A percentile compares a stretch with the other conserved stretches of the same genome.
Evolutionary conservation across 2,888 invertebrate genomes (phyloP).

Genomic region (Smittia sp.): DNA sequence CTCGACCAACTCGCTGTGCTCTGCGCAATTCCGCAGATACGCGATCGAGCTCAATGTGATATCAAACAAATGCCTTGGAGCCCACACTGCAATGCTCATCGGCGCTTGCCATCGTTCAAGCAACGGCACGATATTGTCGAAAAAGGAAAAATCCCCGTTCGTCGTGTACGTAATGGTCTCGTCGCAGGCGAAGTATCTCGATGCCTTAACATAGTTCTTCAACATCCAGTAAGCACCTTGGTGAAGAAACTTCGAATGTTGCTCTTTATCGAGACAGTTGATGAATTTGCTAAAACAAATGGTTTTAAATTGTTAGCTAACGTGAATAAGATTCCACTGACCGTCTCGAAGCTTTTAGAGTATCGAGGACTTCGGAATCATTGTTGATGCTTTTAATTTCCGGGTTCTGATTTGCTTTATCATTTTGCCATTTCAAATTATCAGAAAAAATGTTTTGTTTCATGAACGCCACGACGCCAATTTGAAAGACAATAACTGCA

Average conservation of each 20-base stretch:
- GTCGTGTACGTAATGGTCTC: constrained; percentile 67
- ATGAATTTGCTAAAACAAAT: background rate
- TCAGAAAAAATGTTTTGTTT: too few relatives aligned
- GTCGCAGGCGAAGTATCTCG: constrained; percentile 55
- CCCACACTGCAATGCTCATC: constrained; percentile 59
- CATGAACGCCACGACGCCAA: too few relatives aligned
- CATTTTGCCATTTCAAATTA: too few relatives aligned
- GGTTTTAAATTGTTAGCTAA: too few relatives aligned
- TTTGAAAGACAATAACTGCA: too few relatives aligned
- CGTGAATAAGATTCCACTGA: too few relatives aligned
- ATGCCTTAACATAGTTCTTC: constrained; percentile 59
- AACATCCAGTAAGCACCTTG: constrained; percentile 62
- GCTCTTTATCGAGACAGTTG: constrained; percentile 16
- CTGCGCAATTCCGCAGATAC: constrained; percentile 56
- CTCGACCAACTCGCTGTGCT: constrained; percentile 53
- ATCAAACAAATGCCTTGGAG: constrained; percentile 59
- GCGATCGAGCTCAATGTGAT: constrained; percentile 56
- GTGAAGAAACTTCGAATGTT: constrained; percentile 53
- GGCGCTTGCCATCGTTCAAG: constrained; percentile 60
- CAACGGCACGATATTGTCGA: constrained; percentile 62
- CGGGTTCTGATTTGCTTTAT: too few relatives aligned
- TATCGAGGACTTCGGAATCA: too few relatives aligned
- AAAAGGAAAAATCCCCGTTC: constrained; percentile 65
- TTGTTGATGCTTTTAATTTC: too few relatives aligned
- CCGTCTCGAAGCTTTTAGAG: too few relatives aligned